Percentiles rank a stretch among this genome's conserved stretches.
These are phyloP conservation scores for Marmota flaviventris DNA, from an alignment of 2,113 vertebrate genomes.

Conservation along the genomic window DNA sequence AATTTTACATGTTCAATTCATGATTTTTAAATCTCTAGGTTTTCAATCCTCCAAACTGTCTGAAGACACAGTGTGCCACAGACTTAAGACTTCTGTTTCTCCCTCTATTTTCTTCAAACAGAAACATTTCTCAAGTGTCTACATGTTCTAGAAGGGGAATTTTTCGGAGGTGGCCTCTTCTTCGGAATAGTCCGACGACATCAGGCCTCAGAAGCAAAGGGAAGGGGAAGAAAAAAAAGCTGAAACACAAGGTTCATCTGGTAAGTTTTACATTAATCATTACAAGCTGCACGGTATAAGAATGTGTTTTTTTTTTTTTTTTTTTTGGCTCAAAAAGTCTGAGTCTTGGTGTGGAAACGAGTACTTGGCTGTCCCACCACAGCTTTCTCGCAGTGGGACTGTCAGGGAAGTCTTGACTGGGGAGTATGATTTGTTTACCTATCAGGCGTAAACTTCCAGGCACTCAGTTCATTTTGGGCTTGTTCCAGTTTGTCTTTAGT, in stretches of 20 bases:
- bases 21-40: conserved; percentile 93
- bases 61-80: conserved; percentile 93
- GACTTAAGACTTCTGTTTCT: conserved; percentile 92
- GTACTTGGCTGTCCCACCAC: conserved; percentile 98
- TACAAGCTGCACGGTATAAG: conserved; percentile 96
- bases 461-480: conserved; percentile 99
- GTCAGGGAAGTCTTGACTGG: conserved; percentile 99
- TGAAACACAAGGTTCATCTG: conserved; percentile 99
- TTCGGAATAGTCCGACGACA: conserved; percentile 98
- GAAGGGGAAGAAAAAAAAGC: conserved; percentile 93
- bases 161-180: conserved; percentile 95
- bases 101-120: conserved; percentile 93
- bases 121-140: conserved; percentile 92
- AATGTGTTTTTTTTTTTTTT: conserved; percentile 89
- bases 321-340: conserved; percentile 96
- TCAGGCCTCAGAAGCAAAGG: conserved; percentile 98
- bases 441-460: conserved; percentile 99
- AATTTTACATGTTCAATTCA: conserved; percentile 97
- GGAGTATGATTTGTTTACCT: conserved; percentile 99
- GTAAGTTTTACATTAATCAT: conserved; percentile 97
- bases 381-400: conserved; percentile 99
- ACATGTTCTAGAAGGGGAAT: conserved; percentile 93
- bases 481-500: conserved; percentile 99
- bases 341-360: conserved; percentile 98
- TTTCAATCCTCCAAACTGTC: conserved; percentile 94